Conservation (phyloP, 2,888 invertebrate species). For the Rhaphigaster nebulosa region DNA sequence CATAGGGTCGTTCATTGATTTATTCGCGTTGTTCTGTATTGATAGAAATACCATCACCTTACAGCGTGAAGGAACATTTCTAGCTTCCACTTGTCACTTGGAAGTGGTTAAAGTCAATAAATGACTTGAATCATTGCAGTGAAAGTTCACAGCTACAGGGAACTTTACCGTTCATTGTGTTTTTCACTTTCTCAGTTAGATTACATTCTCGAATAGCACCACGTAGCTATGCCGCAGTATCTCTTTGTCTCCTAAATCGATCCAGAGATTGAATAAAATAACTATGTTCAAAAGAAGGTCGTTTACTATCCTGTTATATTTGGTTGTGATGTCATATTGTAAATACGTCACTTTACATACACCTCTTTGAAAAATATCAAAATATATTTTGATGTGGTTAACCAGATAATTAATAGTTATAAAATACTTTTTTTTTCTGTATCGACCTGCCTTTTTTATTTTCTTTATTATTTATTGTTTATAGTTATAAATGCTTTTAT, state of each 20-base stretch:
- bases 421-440: too few relatives aligned
- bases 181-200: conserved; percentile 41
- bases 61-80: background rate
- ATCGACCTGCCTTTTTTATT: too few relatives aligned
- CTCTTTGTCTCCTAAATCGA: conserved; percentile 8
- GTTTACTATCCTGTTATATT: background rate
- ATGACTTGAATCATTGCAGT: conserved; percentile 21
- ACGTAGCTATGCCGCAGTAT: background rate
- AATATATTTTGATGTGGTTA: too few relatives aligned
- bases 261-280: background rate
- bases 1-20: too few relatives aligned
- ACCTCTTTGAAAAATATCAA: too few relatives aligned
- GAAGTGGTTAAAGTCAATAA: conserved; percentile 31
- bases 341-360: too few relatives aligned
- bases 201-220: conserved; percentile 27
- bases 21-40: too few relatives aligned
- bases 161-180: conserved; percentile 43
- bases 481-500: too few relatives aligned
- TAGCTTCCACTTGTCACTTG: conserved; percentile 10
- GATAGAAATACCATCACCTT: background rate
- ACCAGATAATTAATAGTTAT: too few relatives aligned
- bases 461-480: too few relatives aligned
- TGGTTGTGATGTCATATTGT: too few relatives aligned
- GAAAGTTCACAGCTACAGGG: conserved; percentile 23
- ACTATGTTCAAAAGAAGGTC: background rate